Base-by-base conservation (phyloP, 2,113 vertebrate species). In the Hippocampus barbouri region DNA sequence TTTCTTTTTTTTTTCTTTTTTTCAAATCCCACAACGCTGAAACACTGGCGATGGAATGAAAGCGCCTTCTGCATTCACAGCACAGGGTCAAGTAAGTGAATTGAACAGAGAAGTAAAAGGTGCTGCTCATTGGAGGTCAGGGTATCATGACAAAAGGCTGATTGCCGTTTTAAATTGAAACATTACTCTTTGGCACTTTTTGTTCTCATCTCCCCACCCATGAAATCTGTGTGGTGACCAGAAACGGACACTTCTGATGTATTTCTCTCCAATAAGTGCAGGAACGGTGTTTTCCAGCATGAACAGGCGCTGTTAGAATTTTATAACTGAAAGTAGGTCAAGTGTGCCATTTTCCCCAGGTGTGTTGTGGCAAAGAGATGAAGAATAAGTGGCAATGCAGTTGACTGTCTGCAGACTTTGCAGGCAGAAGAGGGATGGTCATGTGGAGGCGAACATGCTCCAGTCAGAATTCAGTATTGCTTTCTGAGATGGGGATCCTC, bases 261-360 rank as follows among this genome's bases (percentile, higher is more conserved):
- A 14, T 65, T 65, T 75, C 41, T 51, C 59, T 71, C 64, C 41
- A 75, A 16, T 5, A 8, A 45, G 72, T 23, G 51, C 30, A 73
- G 70, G 66, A 66, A 53, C 70, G 71, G 61, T 63, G 74, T 82
- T 75, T 79, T 75, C 69, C 76, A 79, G 74, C 60, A 51, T 63
- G 81, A 78, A 72, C 47, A 20, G 56, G 75, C 10, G 16, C 74
- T 73, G 59, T 51, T 63, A 62, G 72, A 66, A 63, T 70, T 73
- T 76, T 60, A 45, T 63, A 5, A 18, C 12, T 18, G 53, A 81
- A 87, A 85, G 78, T 86, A 81, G 85, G 83, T 83, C 86, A 68
- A 71, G 67, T 25, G 15, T 71, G 66, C 16, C 66, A 72, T 79
- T 73, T 69, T 69, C 71, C 74, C 20, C 74, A 82, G 76, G 80